Conservation (phyloP, 2,888 invertebrate species). For the Drosophila limbata region DNA sequence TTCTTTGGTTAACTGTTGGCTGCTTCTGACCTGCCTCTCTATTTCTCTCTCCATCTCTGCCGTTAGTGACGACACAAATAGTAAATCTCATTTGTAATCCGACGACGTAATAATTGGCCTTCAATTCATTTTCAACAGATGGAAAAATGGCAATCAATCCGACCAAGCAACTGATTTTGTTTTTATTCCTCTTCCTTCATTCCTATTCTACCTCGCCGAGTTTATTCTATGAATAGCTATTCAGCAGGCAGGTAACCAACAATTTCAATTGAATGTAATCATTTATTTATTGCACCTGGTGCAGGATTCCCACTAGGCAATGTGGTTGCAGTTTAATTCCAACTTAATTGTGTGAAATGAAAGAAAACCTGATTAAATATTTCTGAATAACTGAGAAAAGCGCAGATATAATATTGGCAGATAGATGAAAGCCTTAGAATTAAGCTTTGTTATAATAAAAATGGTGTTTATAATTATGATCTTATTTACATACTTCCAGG, state of each 20-base stretch:
- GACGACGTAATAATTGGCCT: constrained; percentile 59
- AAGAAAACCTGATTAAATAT: too few species aligned
- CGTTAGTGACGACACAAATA: constrained; percentile 39
- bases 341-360: background rate
- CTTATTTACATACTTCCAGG: constrained; percentile 79
- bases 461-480: background rate
- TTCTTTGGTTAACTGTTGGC: constrained; percentile 50
- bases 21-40: constrained; percentile 39
- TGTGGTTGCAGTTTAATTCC: background rate
- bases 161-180: constrained; percentile 16
- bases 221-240: background rate
- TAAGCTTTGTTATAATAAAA: too few species aligned
- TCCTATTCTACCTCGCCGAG: background rate
- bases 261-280: constrained; percentile 11
- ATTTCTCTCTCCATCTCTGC: constrained; percentile 2
- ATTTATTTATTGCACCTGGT: constrained; percentile 24
- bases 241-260: constrained; percentile 38
- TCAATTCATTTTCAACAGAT: constrained; percentile 49
- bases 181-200: constrained; percentile 27
- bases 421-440: too few species aligned
- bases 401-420: too few species aligned
- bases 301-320: background rate
- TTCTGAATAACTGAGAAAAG: too few species aligned
- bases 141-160: constrained; percentile 53
- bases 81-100: constrained; percentile 49